Conservation (phyloP, 2,113 vertebrate species). For the Pavo muticus region DNA sequence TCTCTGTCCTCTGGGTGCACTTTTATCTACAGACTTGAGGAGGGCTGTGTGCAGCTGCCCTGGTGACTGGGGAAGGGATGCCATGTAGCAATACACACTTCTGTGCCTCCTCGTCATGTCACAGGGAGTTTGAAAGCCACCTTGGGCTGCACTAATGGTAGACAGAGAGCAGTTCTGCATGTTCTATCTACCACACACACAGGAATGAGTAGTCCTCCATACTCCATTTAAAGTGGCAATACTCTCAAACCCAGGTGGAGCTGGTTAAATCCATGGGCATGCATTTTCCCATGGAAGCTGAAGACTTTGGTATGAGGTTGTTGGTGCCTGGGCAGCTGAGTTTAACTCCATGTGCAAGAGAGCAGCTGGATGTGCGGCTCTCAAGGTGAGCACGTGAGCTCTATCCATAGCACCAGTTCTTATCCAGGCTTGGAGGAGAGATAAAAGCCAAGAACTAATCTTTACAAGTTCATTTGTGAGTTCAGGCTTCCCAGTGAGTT, state of each 20-base stretch:
- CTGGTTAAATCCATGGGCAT: not conserved
- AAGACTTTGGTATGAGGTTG: not conserved
- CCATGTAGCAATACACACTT: not conserved
- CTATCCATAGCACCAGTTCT: not conserved
- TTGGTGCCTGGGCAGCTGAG: not conserved
- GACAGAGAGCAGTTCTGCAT: not conserved
- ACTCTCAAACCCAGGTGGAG: not conserved
- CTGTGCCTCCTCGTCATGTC: not conserved
- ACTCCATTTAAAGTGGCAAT: not conserved
- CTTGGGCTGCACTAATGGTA: not conserved
- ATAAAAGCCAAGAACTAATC: not conserved
- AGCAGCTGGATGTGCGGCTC: not conserved
- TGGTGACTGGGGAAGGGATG: not conserved
- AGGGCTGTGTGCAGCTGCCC: not conserved
- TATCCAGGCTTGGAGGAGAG: not conserved
- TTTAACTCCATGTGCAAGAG: not conserved
- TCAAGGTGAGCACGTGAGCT: fast-evolving
- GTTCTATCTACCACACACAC: not conserved
- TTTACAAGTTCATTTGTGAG: not conserved
- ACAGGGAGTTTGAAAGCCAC: not conserved
- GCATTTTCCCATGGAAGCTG: not conserved
- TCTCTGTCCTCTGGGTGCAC: not conserved
- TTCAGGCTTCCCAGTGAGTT: not conserved
- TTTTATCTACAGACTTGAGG: not conserved
- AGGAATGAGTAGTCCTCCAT: not conserved